Conservation (phyloP, 2,113 vertebrate species). For the Cheirogaleus medius region DNA sequence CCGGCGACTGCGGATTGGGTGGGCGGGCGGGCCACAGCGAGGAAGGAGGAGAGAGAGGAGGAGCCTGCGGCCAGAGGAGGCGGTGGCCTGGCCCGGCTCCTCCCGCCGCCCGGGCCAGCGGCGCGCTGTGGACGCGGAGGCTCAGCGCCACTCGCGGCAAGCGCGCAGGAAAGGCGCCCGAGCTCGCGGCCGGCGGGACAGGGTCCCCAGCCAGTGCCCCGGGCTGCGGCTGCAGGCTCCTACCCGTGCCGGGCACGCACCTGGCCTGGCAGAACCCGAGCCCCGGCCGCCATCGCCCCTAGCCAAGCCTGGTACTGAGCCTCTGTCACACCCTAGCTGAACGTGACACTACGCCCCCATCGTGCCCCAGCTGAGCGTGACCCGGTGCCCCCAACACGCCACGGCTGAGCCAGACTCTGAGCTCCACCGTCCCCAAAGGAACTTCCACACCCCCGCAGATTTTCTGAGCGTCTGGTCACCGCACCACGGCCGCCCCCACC, state of each 20-base stretch:
- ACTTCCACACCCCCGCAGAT: not conserved
- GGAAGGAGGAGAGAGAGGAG: slow-evolving; percentile 48
- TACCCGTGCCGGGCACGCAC: not conserved
- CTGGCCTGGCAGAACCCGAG: not conserved
- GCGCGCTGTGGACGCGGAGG: rapidly evolving
- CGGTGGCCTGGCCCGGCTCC: not conserved
- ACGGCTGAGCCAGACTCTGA: not conserved
- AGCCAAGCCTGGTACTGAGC: not conserved
- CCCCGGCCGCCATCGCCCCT: not conserved
- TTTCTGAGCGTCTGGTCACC: not conserved
- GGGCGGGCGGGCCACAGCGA: not conserved
- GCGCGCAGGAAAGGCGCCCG: not conserved
- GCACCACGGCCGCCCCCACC: slow-evolving; percentile 53
- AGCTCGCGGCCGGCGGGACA: rapidly evolving
- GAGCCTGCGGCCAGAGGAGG: slow-evolving; percentile 27
- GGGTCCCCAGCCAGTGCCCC: not conserved
- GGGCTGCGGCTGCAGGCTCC: not conserved
- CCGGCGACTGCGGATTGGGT: not conserved
- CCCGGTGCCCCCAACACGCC: not conserved
- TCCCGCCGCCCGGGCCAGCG: not conserved
- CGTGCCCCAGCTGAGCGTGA: not conserved
- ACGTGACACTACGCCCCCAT: not conserved
- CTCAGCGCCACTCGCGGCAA: not conserved
- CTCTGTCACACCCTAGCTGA: too few relatives aligned
- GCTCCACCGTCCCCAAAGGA: not conserved